Base-by-base conservation (phyloP, 2,888 invertebrate genomes). In the Ametastegia equiseti region DNA sequence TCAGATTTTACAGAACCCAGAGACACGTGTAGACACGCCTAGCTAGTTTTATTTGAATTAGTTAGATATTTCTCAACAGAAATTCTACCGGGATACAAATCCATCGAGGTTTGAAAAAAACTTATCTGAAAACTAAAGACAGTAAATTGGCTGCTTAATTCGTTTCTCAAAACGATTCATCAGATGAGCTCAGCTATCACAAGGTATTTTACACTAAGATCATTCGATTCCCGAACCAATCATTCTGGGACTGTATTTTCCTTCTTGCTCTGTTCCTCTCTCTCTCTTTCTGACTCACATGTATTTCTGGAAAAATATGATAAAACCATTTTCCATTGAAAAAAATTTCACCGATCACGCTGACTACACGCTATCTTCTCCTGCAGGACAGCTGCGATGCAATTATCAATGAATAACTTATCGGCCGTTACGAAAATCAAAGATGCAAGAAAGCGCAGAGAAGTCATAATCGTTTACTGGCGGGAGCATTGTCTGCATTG, bases 11-110 rank as follows among this genome's bases (percentile, higher is more conserved):
- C 73, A 84, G 84, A 86, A 87, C 85, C 84, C 86, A 85, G 85
- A 86, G 88, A 90, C 90, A 90, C 90, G 89, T 89, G 90, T 89
- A 88, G 87, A 88, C 88, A 88, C 88, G 85, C 83, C 85, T 83
- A 83, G 83, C 83, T 81, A 82, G 86, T 90, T 90, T 89, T 89
- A 88, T 90, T 90, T 85, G 88, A 84, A 90, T 89, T 87, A 87
- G 86, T 86, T 84, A 88, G 88, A 90, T 89, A 89, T 89, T 87
- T 88, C 7, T 11, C 39, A 1, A 9, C 7, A 30, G 54, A 54
- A 36, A 54, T 71, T 23, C 19, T 0, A 36, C 19, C 33, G 7
- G 23, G n/a, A n/a, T n/a, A n/a, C n/a, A n/a, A n/a, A n/a, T 36
- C 11, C 0, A 65, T 36, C 36, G 3, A 13, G 19, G 19, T 65